These are phyloP conservation scores for Pycnonotus jocosus DNA, from an alignment of 2,113 vertebrate species.

Conservation along the genomic window DNA sequence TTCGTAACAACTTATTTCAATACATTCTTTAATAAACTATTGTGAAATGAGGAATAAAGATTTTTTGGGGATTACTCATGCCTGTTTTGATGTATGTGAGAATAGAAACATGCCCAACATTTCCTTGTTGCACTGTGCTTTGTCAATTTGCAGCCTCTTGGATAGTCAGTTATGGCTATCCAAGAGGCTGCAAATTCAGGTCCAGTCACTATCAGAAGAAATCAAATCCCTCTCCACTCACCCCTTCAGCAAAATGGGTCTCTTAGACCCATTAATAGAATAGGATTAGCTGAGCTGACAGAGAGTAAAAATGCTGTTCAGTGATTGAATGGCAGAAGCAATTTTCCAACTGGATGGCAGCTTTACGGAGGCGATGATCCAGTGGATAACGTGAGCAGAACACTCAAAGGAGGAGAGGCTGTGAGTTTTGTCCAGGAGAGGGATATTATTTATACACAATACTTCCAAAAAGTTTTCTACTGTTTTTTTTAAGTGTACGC, in stretches of 20 bases:
- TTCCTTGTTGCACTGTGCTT: background rate
- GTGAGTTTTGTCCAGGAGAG: background rate
- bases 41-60: background rate
- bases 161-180: background rate
- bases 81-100: background rate
- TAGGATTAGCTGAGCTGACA: background rate
- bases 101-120: background rate
- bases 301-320: background rate
- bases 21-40: background rate
- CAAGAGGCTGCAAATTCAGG: background rate
- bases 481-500: background rate
- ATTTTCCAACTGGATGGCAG: constrained; percentile 15
- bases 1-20: background rate
- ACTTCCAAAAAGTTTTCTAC: background rate
- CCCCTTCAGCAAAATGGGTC: background rate
- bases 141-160: background rate
- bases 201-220: background rate
- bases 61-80: background rate
- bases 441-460: background rate
- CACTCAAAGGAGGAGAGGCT: background rate
- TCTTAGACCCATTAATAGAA: background rate
- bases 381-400: background rate
- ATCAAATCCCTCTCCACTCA: constrained; percentile 3
- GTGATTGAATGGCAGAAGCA: background rate
- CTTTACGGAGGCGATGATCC: background rate